These are phyloP conservation scores for Synaphobranchus kaupii DNA, from an alignment of 2,797 vertebrate species.

Conservation along the genomic window DNA sequence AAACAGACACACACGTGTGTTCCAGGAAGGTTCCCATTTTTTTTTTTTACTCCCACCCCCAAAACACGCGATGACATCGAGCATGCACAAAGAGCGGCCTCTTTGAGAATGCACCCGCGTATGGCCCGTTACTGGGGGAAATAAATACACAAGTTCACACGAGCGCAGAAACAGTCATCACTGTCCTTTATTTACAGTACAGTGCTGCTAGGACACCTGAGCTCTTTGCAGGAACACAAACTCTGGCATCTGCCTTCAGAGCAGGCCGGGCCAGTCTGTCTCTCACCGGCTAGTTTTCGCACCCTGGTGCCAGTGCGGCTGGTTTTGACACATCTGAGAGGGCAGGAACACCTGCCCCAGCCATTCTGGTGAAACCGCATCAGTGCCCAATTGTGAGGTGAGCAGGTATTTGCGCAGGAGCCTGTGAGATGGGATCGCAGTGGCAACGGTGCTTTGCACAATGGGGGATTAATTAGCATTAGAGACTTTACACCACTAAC, in stretches of 20 bases:
- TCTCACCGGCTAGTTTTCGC: background rate
- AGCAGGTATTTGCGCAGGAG: background rate
- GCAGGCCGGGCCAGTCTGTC: background rate
- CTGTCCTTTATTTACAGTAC: conserved; percentile 15
- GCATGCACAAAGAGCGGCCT: background rate
- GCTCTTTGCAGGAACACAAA: background rate
- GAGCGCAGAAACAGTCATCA: background rate
- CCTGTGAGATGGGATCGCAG: background rate
- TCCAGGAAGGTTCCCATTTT: background rate
- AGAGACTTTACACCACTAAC: background rate
- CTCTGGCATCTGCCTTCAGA: background rate
- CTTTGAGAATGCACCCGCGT: background rate
- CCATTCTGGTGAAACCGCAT: background rate
- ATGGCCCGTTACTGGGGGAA: background rate
- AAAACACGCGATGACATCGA: background rate
- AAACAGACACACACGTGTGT: background rate
- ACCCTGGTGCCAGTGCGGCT: background rate
- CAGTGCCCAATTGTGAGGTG: background rate
- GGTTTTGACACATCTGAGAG: background rate
- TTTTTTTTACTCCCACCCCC: background rate
- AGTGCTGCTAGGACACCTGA: background rate
- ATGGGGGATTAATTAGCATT: background rate
- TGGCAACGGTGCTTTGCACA: background rate
- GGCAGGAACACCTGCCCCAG: background rate
- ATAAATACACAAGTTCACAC: background rate